Percentiles rank a stretch among this genome's conserved stretches.
Conservation (phyloP, 1,140 invertebrate species). For the Hestina assimilis region DNA sequence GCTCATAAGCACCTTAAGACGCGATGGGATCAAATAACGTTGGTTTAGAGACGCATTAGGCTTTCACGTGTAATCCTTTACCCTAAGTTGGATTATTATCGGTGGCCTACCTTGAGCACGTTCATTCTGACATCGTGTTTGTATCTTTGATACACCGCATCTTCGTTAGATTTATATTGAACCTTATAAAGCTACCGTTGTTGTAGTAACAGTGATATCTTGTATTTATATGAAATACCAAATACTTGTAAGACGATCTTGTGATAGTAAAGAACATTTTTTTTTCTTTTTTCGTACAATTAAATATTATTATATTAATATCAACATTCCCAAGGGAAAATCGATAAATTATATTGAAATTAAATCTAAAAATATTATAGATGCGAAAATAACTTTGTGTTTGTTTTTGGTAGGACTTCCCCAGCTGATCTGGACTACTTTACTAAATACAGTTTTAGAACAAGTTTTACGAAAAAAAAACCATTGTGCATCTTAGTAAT, state of each 20-base stretch:
- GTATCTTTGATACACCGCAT: constrained; percentile 49
- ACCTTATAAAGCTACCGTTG: constrained; percentile 29
- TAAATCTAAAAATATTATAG: too few relatives aligned
- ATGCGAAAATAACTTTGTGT: too few relatives aligned
- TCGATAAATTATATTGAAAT: too few relatives aligned
- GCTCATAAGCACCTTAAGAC: constrained; percentile 48
- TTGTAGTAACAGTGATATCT: constrained; percentile 16
- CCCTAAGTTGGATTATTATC: constrained; percentile 64
- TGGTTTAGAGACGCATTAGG: constrained; percentile 59
- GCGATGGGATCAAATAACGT: constrained; percentile 61
- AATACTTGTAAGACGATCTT: neutral
- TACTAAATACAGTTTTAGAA: too few relatives aligned
- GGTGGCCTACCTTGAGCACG: constrained; percentile 53
- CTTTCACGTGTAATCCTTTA: constrained; percentile 63
- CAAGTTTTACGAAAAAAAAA: too few relatives aligned
- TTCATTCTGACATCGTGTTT: constrained; percentile 55
- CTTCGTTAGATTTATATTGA: constrained; percentile 51
- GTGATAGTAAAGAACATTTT: constrained; percentile 3
- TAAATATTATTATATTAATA: constrained; percentile 1
- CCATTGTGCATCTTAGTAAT: too few relatives aligned
- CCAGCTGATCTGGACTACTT: too few relatives aligned
- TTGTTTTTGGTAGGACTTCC: too few relatives aligned
- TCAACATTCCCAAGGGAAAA: too few relatives aligned
- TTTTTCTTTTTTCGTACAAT: neutral
- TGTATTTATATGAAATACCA: constrained; percentile 1